Percentiles rank a stretch among this genome's conserved stretches.
Conservation (phyloP, 2,888 invertebrate genomes). For the Sphecodes monilicornis region DNA sequence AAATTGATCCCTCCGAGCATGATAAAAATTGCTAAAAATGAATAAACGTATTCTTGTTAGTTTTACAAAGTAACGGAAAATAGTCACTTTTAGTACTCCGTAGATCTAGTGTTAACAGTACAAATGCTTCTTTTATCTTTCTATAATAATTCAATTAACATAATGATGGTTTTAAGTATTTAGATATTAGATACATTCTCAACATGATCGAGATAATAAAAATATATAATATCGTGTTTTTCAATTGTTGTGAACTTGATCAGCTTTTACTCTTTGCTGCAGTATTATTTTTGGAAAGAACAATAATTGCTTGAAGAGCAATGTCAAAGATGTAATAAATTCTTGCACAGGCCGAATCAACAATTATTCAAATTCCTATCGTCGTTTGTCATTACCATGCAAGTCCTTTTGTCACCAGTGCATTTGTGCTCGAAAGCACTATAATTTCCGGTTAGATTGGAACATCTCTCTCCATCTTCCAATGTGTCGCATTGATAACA, state of each 20-base stretch:
- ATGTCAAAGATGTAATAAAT: neutral
- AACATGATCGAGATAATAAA: too few species aligned
- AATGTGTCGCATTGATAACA: slow-evolving; percentile 93
- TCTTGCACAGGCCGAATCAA: neutral
- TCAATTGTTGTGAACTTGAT: neutral
- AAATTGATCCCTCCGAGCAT: too few species aligned
- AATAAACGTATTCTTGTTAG: too few species aligned
- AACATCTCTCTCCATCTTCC: slow-evolving; percentile 90
- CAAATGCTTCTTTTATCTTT: too few species aligned
- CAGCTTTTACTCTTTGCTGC: neutral
- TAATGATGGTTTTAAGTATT: too few species aligned
- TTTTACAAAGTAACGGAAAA: too few species aligned
- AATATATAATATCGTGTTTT: too few species aligned
- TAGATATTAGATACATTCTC: too few species aligned
- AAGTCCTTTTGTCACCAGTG: slow-evolving; percentile 90
- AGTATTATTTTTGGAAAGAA: neutral
- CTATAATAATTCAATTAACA: too few species aligned
- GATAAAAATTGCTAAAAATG: too few species aligned
- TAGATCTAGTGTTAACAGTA: too few species aligned
- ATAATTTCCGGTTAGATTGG: slow-evolving; percentile 88
- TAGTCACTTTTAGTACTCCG: too few species aligned
- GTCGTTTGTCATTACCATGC: slow-evolving; percentile 88
- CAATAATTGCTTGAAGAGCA: neutral
- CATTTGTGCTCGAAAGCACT: slow-evolving; percentile 90
- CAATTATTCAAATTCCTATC: slow-evolving; percentile 17